Conservation (phyloP, 2,113 vertebrate species). For the Oncorhynchus gorbuscha region DNA sequence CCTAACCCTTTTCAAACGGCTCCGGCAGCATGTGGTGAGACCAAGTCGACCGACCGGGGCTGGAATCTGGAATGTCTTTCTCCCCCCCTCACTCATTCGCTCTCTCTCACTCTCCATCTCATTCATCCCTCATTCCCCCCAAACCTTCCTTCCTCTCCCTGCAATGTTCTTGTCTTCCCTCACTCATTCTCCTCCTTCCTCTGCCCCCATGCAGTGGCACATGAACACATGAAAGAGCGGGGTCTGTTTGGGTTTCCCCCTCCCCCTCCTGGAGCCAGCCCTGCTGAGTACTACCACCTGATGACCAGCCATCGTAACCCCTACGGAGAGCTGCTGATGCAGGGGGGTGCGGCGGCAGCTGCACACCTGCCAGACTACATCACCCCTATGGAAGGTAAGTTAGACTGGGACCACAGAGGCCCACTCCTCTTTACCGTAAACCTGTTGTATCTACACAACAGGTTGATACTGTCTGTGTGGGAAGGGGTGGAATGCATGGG, state of each 20-base stretch:
- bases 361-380: slow-evolving; percentile 90
- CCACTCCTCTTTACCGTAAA: too few relatives aligned
- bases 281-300: slow-evolving; percentile 92
- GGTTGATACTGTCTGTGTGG: neutral
- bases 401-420: slow-evolving; percentile 40
- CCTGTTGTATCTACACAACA: too few relatives aligned
- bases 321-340: slow-evolving; percentile 89
- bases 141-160: neutral
- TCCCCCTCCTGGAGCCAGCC: slow-evolving; percentile 78
- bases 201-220: slow-evolving; percentile 75
- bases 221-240: slow-evolving; percentile 91
- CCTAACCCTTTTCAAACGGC: too few relatives aligned
- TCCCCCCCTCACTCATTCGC: too few relatives aligned
- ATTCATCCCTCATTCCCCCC: neutral
- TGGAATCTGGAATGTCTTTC: too few relatives aligned
- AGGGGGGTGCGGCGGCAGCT: slow-evolving; percentile 75
- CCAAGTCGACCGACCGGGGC: neutral
- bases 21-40: neutral
- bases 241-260: slow-evolving; percentile 84
- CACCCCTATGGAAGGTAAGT: slow-evolving; percentile 90
- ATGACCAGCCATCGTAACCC: slow-evolving; percentile 88
- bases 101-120: neutral
- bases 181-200: slow-evolving; percentile 53
- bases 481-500: neutral
- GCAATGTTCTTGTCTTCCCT: neutral